Base-by-base conservation (phyloP, 2,888 invertebrate genomes). In the Rhimphoctona megacephalus region DNA sequence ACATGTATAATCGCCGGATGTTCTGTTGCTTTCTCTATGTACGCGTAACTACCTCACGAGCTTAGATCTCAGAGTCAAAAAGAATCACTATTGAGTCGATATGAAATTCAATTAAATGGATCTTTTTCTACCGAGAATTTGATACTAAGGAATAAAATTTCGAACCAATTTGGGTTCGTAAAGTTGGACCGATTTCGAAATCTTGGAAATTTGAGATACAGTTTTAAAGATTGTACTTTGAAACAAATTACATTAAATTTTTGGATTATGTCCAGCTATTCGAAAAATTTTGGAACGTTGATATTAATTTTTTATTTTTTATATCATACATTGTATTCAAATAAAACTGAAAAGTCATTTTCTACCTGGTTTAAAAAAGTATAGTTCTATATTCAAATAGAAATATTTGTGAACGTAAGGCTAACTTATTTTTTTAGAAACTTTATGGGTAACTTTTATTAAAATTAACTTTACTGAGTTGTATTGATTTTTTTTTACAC, bases 11-110 rank as follows among this genome's bases (percentile, higher is more conserved):
- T 61, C 46, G 36, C 49, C 64, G 72, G 64, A 72, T 39, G 72
- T 43, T 25, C 73, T 46, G 52, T 64, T 81, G 81, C 81, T 81
- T 81, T 81, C 81, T 73, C 81, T 73, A 52, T 66, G 52, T 73
- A 73, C 81, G 66, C 81, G 81, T 81, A 64, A 81, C 49, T 81
- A 49, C 30, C 4, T 36, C 22, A 39, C 39, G 36, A 49, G 80
- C 17, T 61, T 39, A 61, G 30, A 61, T 46, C 25, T 70, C 25
- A 69, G 25, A 78, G 67, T 30, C 14, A 9, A 14, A 25, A 57
- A 11, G 3, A 57, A 57, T 57, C 11, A 19, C 14, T 25, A 2
- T 14, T 57, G 25, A 57, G 57, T 25, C 25, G 25, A 57, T 57
- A 57, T 57, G 9, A 11, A 25, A 57, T 25, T 57, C 0, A 11